Percentiles rank a stretch among this genome's conserved stretches.
These are phyloP conservation scores for Uria aalge DNA, from an alignment of 2,113 vertebrate species.

Conservation along the genomic window DNA sequence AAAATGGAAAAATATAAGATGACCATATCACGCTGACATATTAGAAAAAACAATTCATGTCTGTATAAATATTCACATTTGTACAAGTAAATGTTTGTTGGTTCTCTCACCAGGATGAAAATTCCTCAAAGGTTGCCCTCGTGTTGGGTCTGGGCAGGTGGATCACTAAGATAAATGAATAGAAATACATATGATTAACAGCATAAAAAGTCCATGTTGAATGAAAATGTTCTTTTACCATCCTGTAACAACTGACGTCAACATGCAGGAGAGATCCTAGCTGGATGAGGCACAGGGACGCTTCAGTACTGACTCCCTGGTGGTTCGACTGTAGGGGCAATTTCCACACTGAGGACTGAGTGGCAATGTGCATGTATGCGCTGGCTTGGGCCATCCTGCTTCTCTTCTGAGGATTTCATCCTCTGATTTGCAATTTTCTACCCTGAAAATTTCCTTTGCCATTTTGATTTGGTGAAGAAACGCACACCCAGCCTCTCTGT, in stretches of 20 bases:
- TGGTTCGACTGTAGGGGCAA: not conserved
- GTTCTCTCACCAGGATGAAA: not conserved
- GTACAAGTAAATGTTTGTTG: not conserved
- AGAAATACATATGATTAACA: not conserved
- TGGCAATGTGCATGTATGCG: fast-evolving
- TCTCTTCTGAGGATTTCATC: not conserved
- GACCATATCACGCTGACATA: not conserved
- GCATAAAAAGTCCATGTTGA: not conserved
- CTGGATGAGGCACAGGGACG: not conserved
- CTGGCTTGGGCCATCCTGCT: not conserved
- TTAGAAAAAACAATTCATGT: not conserved
- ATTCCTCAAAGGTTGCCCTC: not conserved
- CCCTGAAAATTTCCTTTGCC: not conserved
- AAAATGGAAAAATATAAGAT: not conserved
- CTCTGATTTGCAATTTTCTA: not conserved
- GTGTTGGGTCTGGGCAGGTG: not conserved
- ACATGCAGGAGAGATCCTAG: not conserved
- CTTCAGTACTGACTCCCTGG: fast-evolving
- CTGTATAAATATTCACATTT: not conserved
- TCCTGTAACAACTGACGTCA: not conserved
- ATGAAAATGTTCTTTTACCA: not conserved
- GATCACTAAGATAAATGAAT: not conserved
- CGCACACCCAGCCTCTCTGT: not conserved
- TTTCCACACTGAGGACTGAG: fast-evolving
- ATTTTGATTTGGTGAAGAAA: not conserved